phyloP scores from a whole-genome alignment of 2,888 invertebrate species.

The Drosophila longiperda region DNA sequence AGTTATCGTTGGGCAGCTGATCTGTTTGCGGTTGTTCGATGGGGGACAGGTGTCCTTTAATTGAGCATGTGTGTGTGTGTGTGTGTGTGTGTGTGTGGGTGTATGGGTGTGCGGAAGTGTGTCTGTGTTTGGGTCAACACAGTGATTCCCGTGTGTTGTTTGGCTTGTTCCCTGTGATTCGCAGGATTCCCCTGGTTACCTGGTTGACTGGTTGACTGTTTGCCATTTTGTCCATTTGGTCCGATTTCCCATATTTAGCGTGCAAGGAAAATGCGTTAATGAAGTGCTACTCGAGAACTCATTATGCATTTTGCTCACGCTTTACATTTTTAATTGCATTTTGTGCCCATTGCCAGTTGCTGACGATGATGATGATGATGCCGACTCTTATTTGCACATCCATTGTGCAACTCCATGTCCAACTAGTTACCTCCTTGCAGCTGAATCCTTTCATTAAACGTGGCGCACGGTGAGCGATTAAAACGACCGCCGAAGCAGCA shows the following conservation, averaged over 20 bases:
- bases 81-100: slow-evolving; percentile 2
- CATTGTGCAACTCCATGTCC: background rate
- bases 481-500: slow-evolving; percentile 81
- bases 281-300: slow-evolving; percentile 75
- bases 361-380: background rate
- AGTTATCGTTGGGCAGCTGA: slow-evolving; percentile 43
- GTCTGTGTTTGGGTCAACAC: background rate
- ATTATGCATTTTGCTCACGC: slow-evolving; percentile 79
- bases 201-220: slow-evolving; percentile 3
- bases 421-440: slow-evolving; percentile 27
- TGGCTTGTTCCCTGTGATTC: slow-evolving; percentile 11
- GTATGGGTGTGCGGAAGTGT: background rate
- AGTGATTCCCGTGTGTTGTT: slow-evolving; percentile 5
- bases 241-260: slow-evolving; percentile 16
- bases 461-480: slow-evolving; percentile 74
- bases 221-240: background rate
- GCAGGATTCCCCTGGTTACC: slow-evolving; percentile 3
- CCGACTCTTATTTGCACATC: slow-evolving; percentile 16
- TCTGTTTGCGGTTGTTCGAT: slow-evolving; percentile 50
- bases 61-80: slow-evolving; percentile 3
- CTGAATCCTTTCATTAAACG: slow-evolving; percentile 72
- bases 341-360: slow-evolving; percentile 11
- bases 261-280: slow-evolving; percentile 70
- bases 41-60: slow-evolving; percentile 14
- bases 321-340: slow-evolving; percentile 78